Evolutionary conservation across 1,140 invertebrate genomes (phyloP).

Genomic region (Tetragnatha versicolor): DNA sequence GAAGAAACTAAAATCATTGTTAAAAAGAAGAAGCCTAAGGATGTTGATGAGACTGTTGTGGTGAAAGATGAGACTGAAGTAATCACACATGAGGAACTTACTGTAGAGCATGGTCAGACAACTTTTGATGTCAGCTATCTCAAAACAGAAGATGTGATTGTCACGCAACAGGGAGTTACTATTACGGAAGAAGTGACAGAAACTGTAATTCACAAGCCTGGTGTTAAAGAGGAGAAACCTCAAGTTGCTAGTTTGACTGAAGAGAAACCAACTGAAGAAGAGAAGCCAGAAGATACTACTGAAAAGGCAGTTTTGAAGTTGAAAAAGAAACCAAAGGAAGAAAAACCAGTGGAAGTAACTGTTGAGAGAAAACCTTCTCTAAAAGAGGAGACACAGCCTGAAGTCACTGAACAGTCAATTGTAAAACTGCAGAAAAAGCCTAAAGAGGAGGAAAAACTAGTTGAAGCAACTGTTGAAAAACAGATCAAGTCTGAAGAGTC

Average conservation of each 20-base stretch:
- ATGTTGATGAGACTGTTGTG: neutral
- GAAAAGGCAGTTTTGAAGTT: slow-evolving; percentile 11
- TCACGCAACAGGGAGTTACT: neutral
- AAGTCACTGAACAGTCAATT: slow-evolving; percentile 9
- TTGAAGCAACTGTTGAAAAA: slow-evolving; percentile 7
- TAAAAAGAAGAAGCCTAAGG: neutral
- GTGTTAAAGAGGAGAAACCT: slow-evolving; percentile 4
- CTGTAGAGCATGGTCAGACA: neutral
- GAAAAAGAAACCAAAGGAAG: slow-evolving; percentile 50
- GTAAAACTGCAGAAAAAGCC: slow-evolving; percentile 56
- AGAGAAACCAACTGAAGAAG: neutral
- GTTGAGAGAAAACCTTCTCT: slow-evolving; percentile 16
- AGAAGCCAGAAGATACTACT: neutral
- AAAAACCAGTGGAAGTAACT: slow-evolving; percentile 19
- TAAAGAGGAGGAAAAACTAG: slow-evolving; percentile 27
- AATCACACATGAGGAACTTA: neutral
- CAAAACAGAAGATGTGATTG: neutral
- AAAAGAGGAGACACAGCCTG: neutral
- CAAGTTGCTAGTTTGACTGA: no score
- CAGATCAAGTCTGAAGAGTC: slow-evolving; percentile 47
- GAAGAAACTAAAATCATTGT: neutral
- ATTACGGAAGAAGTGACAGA: neutral
- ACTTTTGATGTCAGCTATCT: slow-evolving; percentile 27
- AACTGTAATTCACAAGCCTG: neutral
- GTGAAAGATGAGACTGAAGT: neutral